Evolutionary conservation across 2,797 vertebrate genomes (phyloP).

Genomic region (Lutjanus argentimaculatus): DNA sequence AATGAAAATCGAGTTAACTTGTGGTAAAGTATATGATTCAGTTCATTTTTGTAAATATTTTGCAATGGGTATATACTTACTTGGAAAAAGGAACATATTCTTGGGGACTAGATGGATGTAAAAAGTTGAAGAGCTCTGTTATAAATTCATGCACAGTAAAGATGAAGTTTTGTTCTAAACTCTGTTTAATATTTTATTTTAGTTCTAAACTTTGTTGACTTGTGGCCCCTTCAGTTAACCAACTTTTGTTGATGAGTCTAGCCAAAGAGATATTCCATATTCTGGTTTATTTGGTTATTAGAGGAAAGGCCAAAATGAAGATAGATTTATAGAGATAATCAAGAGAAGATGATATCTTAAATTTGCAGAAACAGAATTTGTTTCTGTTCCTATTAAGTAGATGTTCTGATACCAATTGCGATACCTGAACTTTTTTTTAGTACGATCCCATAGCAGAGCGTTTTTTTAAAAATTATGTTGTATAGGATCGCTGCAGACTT

Average conservation of each 20-base stretch:
- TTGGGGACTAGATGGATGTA: background rate
- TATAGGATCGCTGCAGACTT: too few species aligned
- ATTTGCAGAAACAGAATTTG: too few species aligned
- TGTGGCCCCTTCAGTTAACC: background rate
- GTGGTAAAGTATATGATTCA: background rate
- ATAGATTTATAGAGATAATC: background rate
- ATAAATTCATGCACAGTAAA: background rate
- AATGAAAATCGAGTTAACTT: background rate
- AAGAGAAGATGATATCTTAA: too few species aligned
- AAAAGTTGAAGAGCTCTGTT: background rate
- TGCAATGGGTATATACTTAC: background rate
- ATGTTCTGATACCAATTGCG: too few species aligned
- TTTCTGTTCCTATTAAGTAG: too few species aligned
- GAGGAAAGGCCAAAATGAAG: background rate
- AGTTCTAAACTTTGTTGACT: background rate
- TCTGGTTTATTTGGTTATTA: conserved; percentile 1
- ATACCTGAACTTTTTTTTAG: too few species aligned
- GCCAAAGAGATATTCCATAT: background rate
- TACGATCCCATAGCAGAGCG: too few species aligned
- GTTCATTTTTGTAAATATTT: background rate
- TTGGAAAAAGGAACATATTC: background rate
- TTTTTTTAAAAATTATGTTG: too few species aligned
- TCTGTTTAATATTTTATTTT: background rate
- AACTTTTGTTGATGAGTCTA: background rate
- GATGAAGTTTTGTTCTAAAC: background rate